Evolutionary conservation across 2,113 vertebrate genomes (phyloP), one percentile per base, ranked within the genome.

Genomic region (Collichthys lucidus): DNA sequence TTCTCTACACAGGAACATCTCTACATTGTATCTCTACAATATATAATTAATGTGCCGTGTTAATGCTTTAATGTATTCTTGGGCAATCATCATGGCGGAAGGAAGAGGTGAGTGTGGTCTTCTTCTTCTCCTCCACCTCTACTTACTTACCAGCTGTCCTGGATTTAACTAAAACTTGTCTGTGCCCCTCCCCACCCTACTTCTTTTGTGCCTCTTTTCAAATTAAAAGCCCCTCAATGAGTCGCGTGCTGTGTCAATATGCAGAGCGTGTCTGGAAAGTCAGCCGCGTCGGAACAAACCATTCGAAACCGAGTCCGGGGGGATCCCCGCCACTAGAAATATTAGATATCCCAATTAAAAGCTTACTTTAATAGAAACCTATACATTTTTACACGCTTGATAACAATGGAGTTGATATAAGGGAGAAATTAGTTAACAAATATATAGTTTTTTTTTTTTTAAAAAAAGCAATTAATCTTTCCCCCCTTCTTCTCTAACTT

Each of bases 81-180:
- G 24, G 26, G 5, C 31, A 11, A 52, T 42, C 60, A 57, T 72
- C 35, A n/a, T 61, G 61, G 70, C 4, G 42, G 44, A 83, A 55
- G 60, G 74, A 61, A 67, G 56, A 64, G 15, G 26, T 59, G 55
- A 79, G 76, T 31, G 20, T 57, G 16, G 11, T 53, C 35, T 56
- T 81, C 52, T 77, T 77, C 29, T 77, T 40, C 35, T 40, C 72
- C 29, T 50, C 29, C 53, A 19, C 69, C 42, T 40, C 70, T 31
- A 74, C 63, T 67, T 61, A 77, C 68, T 84, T 42, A 69, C 89
- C 95, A 95, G 93, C 92, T 95, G 94, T 95, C 90, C 84, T 59
- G 73, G 68, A 22, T 31, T 46, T 57, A 57, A 80, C 64, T 53
- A 57, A 80, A 84, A 82, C 73, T 49, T 0, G 5, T 24, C 62